phyloP scores from a whole-genome alignment of 2,113 vertebrate genomes.

The Zingel zingel region DNA sequence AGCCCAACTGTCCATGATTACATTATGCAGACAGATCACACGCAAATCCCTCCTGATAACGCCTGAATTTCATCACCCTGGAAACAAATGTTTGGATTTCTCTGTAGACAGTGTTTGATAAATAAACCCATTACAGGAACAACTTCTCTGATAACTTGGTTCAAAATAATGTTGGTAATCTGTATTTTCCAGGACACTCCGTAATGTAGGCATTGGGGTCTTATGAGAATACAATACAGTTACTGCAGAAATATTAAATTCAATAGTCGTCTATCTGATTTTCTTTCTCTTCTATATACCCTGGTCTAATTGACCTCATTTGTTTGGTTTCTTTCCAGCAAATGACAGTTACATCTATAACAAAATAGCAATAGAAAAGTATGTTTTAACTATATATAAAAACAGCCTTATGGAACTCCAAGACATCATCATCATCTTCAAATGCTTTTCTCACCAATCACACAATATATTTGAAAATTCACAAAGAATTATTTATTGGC shows the following conservation, averaged over 20 bases:
- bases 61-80: conserved; percentile 8
- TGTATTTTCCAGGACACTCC: not conserved
- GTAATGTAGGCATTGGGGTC: not conserved
- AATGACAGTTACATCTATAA: not conserved
- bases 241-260: conserved; percentile 1
- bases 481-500: conserved; percentile 21
- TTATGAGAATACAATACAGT: not conserved
- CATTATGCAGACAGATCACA: not conserved
- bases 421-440: not conserved
- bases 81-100: conserved; percentile 15
- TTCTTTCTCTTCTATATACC: not conserved
- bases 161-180: not conserved
- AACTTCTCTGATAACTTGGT: conserved; percentile 2
- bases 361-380: not conserved
- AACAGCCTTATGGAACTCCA: not conserved
- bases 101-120: not conserved
- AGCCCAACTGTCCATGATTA: not conserved
- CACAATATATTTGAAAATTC: conserved; percentile 1
- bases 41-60: conserved; percentile 1
- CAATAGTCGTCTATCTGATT: not conserved
- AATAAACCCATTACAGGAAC: conserved; percentile 24
- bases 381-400: not conserved
- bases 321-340: not conserved
- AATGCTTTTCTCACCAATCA: not conserved
- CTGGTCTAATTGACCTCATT: not conserved